Percentiles rank a stretch among this genome's conserved stretches.
phyloP scores from a whole-genome alignment of 2,888 invertebrate genomes.

The Julus scanicus region DNA sequence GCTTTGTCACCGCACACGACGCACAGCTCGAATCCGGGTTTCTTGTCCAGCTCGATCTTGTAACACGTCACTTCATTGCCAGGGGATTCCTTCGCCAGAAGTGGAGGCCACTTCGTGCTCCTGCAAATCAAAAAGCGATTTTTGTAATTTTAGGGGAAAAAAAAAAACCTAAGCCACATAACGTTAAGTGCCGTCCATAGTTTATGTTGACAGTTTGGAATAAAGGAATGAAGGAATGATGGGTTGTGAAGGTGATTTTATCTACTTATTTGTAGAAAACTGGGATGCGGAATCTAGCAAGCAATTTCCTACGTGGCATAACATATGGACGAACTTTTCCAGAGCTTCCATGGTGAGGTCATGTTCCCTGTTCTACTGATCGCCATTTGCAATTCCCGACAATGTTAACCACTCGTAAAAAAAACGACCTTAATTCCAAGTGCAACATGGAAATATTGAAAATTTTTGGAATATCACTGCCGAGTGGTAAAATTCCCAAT shows the following conservation, averaged over 20 bases:
- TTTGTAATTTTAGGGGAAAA: not conserved
- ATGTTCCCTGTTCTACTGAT: not conserved
- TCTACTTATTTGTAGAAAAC: too few species aligned
- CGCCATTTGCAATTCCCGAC: not conserved
- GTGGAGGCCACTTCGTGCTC: slow-evolving; percentile 53
- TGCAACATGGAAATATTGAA: not conserved
- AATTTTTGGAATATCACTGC: not conserved
- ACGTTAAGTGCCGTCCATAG: not conserved
- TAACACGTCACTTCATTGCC: slow-evolving; percentile 17
- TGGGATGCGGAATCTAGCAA: not conserved
- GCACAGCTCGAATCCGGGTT: slow-evolving; percentile 76
- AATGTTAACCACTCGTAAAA: not conserved
- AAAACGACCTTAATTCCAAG: not conserved
- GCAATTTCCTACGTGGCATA: not conserved
- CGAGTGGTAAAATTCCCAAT: not conserved
- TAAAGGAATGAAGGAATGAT: too few species aligned
- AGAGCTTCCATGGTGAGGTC: slow-evolving; percentile 5
- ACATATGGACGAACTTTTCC: not conserved
- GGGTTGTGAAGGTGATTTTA: too few species aligned
- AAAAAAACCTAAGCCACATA: not conserved
- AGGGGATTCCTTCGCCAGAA: slow-evolving; percentile 48
- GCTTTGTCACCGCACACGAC: slow-evolving; percentile 96
- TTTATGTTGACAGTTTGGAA: not conserved
- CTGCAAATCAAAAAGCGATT: not conserved
- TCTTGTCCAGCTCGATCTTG: slow-evolving; percentile 57